Base-by-base conservation (phyloP, 2,113 vertebrate species). In the Tauraco erythrolophus region DNA sequence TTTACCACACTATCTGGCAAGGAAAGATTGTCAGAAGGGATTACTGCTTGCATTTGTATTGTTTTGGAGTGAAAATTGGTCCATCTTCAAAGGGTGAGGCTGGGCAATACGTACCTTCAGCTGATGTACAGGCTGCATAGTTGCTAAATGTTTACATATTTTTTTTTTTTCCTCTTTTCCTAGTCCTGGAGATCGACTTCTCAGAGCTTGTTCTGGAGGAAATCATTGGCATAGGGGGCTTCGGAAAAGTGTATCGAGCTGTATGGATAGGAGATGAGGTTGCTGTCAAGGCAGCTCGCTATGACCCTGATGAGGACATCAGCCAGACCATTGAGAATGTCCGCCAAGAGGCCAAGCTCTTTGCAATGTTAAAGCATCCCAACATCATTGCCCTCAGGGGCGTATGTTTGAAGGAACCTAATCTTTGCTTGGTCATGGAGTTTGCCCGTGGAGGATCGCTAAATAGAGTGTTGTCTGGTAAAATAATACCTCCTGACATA, bases 351-450 rank as follows among this genome's bases (percentile, higher is more conserved):
- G 99, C 99, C 97, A 99, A 99, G 96, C 99, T 99, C 56, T 99
- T 99, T 65, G 99, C 99, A 13, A 99, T 99, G 99, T 98, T 99
- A 88, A 98, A 98, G 81, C 99, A 99, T 89, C 99, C 99, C 80
- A 99, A 99, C 98, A 99, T 99, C 98, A 99, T 99, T 98, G 99
- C 98, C 53, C 98, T 99, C 70, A 98, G 99, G 93, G 99, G 99
- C 0, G 99, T 99, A 30, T 99, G 99, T 87, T 98, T 99, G 97
- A 99, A 98, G 97, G 99, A 99, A 95, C 99, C 99, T 70, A 99
- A 99, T 97, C 98, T 99, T 91, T 99, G 99, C 94, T 98, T 99
- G 96, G 98, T 99, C 93, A 99, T 99, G 99, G 99, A 99, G 96
- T 99, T 98, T 95, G 99, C 99, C 68, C 98, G 99, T 3, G 99